These are phyloP conservation scores for Emmelina monodactyla DNA, from an alignment of 2,888 invertebrate genomes.

Conservation along the genomic window DNA sequence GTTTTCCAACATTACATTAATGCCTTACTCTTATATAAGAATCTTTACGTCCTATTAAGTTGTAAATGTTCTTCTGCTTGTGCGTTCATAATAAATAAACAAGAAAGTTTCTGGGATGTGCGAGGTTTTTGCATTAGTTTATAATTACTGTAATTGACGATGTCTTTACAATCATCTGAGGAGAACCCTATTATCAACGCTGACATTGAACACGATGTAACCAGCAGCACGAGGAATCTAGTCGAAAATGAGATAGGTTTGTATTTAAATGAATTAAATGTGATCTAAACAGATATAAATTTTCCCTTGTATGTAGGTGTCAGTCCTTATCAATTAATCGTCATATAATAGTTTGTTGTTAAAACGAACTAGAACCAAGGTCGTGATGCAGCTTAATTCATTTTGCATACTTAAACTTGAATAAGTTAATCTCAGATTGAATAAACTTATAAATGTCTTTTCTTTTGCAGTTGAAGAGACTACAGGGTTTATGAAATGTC, in stretches of 20 bases:
- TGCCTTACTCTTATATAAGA: no score
- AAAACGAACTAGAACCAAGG: no score
- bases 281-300: background rate
- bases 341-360: background rate
- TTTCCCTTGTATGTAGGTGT: background rate
- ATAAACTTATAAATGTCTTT: background rate
- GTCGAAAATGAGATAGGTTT: constrained; percentile 40
- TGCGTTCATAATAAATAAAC: no score
- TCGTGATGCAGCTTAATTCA: no score
- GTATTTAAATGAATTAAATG: constrained; percentile 8
- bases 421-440: no score
- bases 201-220: constrained; percentile 51
- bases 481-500: constrained; percentile 72
- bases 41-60: no score
- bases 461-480: constrained; percentile 63
- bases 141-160: constrained; percentile 23
- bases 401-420: no score
- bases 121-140: background rate
- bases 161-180: constrained; percentile 39
- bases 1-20: no score
- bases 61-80: no score
- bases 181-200: constrained; percentile 53
- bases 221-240: constrained; percentile 39
- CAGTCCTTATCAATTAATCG: constrained; percentile 6
- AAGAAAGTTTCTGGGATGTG: background rate